Percentiles rank a stretch among this genome's conserved stretches.
Conservation (phyloP, 2,888 invertebrate species). For the Cerastis leucographa region DNA sequence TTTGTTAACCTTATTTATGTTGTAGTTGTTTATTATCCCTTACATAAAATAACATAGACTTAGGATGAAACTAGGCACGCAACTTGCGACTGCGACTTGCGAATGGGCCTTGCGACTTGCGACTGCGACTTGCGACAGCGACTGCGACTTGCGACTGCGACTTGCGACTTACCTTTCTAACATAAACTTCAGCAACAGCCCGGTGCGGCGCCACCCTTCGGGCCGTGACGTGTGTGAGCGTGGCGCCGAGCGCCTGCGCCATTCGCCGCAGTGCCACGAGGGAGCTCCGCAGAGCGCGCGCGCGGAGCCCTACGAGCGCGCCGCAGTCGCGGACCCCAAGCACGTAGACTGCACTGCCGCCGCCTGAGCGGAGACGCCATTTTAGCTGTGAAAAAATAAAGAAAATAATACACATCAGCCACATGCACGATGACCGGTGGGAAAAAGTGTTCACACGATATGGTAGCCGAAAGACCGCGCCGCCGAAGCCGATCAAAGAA, state of each 20-base stretch:
- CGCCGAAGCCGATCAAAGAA: no score
- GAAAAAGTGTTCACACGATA: no score
- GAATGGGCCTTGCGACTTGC: neutral
- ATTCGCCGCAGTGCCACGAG: conserved; percentile 96
- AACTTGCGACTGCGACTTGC: neutral
- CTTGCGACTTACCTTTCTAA: conserved; percentile 79
- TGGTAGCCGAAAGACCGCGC: no score
- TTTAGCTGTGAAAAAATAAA: conserved; percentile 93
- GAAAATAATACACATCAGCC: no score
- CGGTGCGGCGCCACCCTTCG: conserved; percentile 86
- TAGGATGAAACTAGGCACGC: no score
- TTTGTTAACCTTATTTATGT: no score
- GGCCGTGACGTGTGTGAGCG: conserved; percentile 82
- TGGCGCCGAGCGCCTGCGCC: conserved; percentile 96
- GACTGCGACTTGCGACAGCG: neutral
- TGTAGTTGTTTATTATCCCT: no score
- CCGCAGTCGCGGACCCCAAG: conserved; percentile 98
- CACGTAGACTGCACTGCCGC: conserved; percentile 99
- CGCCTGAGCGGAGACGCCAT: conserved; percentile 97
- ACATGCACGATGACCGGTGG: no score
- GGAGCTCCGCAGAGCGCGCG: conserved; percentile 96
- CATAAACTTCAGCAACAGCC: conserved; percentile 95
- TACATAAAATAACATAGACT: no score
- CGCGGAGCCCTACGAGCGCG: conserved; percentile 95
- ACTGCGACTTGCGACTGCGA: neutral